Percentiles rank a stretch among this genome's conserved stretches.
phyloP scores from a whole-genome alignment of 1,140 invertebrate species.

The Formica selysi region DNA sequence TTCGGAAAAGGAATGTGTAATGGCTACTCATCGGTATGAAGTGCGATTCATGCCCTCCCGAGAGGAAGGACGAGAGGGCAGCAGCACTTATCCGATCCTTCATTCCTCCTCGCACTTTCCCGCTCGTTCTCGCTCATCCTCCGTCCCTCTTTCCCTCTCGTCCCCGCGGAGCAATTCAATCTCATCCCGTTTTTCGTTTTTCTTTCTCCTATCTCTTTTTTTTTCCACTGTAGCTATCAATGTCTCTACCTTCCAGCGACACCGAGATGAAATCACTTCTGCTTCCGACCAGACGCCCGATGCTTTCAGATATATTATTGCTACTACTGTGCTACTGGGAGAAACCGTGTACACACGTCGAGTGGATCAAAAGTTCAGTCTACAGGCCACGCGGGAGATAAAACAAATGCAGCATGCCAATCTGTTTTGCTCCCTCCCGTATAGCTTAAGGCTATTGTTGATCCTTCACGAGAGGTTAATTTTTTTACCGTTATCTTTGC shows the following conservation, averaged over 20 bases:
- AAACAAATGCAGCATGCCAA: slow-evolving; percentile 16
- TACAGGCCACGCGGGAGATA: slow-evolving; percentile 14
- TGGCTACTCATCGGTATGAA: slow-evolving; percentile 70
- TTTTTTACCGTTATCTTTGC: background rate
- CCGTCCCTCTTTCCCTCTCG: background rate
- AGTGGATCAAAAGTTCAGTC: slow-evolving; percentile 55
- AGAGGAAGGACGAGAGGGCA: slow-evolving; percentile 55
- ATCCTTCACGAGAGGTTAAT: background rate
- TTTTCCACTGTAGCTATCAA: slow-evolving; percentile 58
- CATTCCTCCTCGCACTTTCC: slow-evolving; percentile 67
- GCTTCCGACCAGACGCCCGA: slow-evolving; percentile 29
- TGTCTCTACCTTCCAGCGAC: slow-evolving; percentile 64
- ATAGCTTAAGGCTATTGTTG: background rate
- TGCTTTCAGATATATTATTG: slow-evolving; percentile 61
- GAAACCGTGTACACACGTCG: slow-evolving; percentile 36
- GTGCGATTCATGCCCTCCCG: slow-evolving; percentile 67
- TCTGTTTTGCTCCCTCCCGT: background rate
- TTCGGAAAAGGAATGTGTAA: slow-evolving; percentile 71
- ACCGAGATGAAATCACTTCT: slow-evolving; percentile 68
- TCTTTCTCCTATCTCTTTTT: background rate
- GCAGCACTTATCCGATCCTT: slow-evolving; percentile 70
- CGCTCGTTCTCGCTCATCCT: slow-evolving; percentile 44
- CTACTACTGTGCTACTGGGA: slow-evolving; percentile 7
- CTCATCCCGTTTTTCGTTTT: slow-evolving; percentile 72
- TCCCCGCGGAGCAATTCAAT: slow-evolving; percentile 79